Evolutionary conservation across 2,888 invertebrate species (phyloP).

Genomic region (Cephus nigrinus): DNA sequence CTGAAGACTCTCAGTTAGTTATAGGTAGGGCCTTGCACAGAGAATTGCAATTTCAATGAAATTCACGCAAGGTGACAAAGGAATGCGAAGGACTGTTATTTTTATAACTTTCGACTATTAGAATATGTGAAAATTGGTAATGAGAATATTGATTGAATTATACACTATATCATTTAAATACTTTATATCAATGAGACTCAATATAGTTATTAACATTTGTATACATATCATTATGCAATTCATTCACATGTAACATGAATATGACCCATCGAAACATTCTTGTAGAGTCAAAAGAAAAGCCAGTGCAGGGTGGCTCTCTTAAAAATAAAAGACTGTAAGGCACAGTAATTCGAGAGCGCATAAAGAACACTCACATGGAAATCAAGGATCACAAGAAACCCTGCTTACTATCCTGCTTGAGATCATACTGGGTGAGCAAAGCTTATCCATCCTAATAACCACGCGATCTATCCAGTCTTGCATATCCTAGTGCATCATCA

Average conservation of each 20-base stretch:
- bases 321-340: background rate
- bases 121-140: background rate
- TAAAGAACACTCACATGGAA: background rate
- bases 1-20: background rate
- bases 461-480: conserved; percentile 25
- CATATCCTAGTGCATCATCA: conserved; percentile 33
- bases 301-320: background rate
- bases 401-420: conserved; percentile 10
- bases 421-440: conserved; percentile 9
- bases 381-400: conserved; percentile 2
- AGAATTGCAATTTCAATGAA: background rate
- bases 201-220: background rate
- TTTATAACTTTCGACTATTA: background rate
- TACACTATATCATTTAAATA: background rate
- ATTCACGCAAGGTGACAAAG: background rate
- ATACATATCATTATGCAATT: background rate
- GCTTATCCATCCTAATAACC: background rate
- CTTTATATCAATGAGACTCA: background rate
- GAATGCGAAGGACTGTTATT: background rate
- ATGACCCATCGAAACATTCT: background rate
- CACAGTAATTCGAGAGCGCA: background rate
- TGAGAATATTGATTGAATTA: background rate
- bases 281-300: background rate
- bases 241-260: background rate
- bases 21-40: background rate